phyloP scores from a whole-genome alignment of 2,113 vertebrate species.

The Anolis sagrei region DNA sequence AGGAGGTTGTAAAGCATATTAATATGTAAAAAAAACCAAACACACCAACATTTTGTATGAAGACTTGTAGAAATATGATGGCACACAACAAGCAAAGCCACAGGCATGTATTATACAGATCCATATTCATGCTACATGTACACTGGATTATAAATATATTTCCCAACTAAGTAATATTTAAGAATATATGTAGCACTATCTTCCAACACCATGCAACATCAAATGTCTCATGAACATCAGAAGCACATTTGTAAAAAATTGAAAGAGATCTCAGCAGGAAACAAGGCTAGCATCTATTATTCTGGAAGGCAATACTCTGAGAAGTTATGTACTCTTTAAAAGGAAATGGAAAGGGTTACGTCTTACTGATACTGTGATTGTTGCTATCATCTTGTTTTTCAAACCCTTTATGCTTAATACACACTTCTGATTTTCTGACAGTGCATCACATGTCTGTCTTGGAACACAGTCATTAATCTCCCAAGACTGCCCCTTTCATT shows the following conservation, averaged over 20 bases:
- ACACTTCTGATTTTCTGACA: too few relatives aligned
- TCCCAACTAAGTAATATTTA: too few relatives aligned
- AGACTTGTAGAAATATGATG: not conserved
- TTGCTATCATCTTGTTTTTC: not conserved
- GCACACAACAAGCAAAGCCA: not conserved
- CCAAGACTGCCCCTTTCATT: not conserved
- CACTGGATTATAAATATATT: not conserved
- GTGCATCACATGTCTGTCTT: not conserved
- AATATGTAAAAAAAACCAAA: not conserved
- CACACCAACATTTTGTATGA: not conserved
- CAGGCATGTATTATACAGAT: not conserved
- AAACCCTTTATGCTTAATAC: not conserved
- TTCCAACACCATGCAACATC: not conserved
- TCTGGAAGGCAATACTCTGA: not conserved
- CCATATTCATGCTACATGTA: not conserved
- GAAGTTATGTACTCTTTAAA: not conserved
- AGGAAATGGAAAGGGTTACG: not conserved
- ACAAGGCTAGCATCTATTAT: not conserved
- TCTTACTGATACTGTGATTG: not conserved
- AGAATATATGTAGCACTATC: not conserved
- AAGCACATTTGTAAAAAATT: not conserved
- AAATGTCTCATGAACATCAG: not conserved
- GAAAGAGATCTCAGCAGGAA: not conserved
- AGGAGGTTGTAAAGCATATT: not conserved
- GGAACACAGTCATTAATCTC: not conserved